A percentile compares a stretch with the other conserved stretches of the same genome.
Conservation (phyloP, 2,888 invertebrate genomes). For the Allophyes oxyacanthae region DNA sequence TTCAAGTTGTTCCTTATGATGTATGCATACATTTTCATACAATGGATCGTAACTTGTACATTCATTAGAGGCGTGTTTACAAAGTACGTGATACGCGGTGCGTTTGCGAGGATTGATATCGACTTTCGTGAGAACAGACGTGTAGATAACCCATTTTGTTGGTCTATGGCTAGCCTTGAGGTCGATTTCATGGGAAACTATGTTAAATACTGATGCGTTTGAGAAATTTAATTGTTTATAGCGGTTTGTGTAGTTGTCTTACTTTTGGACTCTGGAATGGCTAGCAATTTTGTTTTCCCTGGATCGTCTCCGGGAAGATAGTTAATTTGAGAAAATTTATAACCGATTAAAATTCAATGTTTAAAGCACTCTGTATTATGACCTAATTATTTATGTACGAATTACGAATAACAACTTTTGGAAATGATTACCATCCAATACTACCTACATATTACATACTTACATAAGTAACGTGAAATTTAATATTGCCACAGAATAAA, state of each 20-base stretch:
- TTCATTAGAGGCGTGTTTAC: conserved; percentile 36
- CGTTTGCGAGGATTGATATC: conserved; percentile 36
- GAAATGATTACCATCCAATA: too few relatives aligned
- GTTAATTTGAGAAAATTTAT: not conserved
- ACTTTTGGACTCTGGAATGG: conserved; percentile 23
- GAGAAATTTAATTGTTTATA: conserved; percentile 48
- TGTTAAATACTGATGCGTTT: conserved; percentile 49
- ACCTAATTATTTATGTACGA: too few relatives aligned
- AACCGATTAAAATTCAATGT: too few relatives aligned
- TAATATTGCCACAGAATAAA: too few relatives aligned
- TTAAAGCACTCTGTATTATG: too few relatives aligned
- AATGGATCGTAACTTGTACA: conserved; percentile 51
- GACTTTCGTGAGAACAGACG: conserved; percentile 53
- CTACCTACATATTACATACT: too few relatives aligned
- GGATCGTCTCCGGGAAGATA: not conserved
- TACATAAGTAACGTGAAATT: too few relatives aligned
- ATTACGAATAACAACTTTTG: too few relatives aligned
- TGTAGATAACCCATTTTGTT: conserved; percentile 55
- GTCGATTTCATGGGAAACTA: conserved; percentile 69
- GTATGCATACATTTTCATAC: conserved; percentile 56
- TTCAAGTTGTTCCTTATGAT: conserved; percentile 44
- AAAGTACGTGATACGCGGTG: conserved; percentile 24
- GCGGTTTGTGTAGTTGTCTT: conserved; percentile 37
- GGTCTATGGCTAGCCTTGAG: conserved; percentile 56
- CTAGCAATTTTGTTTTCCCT: not conserved